Base-by-base conservation (phyloP, 2,888 invertebrate genomes). In the Caprella mutica region DNA sequence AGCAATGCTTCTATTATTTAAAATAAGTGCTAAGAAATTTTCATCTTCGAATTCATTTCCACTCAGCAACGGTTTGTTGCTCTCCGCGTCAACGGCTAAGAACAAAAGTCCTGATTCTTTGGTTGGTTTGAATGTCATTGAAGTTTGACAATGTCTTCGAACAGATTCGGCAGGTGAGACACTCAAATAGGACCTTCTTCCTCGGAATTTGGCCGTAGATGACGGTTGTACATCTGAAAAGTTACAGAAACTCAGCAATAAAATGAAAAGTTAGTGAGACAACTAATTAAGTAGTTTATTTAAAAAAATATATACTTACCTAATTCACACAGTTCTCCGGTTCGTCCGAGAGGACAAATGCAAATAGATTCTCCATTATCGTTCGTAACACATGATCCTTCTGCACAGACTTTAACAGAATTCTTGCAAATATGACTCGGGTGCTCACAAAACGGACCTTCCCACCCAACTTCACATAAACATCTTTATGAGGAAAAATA, bases 381-480 rank as follows among this genome's bases (percentile, higher is more conserved):
- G 2, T n/a, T 35, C n/a, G 5, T 26, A 29, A 44, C n/a, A 19
- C 60, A 60, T 12, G 23, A 26, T n/a, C 30, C 14, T 14, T 30
- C 21, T 14, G 46, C 23, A 4, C 24, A 27, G 43, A 21, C 52
- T n/a, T n/a, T 21, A 29, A 33, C 30, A 21, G 42, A 27, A 2
- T 38, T 43, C 5, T 52, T 48, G 48, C 64, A 64, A 8, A 56
- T 19, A 43, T 64, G 64, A 23, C 60, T 60, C 1, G 57, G 53
- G 5, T 30, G 27, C 29, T 48, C 53, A 30, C 64, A 64, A 4
- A 52, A 48, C 5, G 56, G 26, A 2, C 64, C 64, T 40, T 60
- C 58, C 58, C 60, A 64, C 12, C 64, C 64, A 23, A 60, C 38
- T 6, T 55, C 12, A 24, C 64, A 64, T 38, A 57, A 46, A 40